A percentile compares a stretch with the other conserved stretches of the same genome.
Evolutionary conservation across 2,113 vertebrate species (phyloP).

Genomic region (Podarcis cretensis): DNA sequence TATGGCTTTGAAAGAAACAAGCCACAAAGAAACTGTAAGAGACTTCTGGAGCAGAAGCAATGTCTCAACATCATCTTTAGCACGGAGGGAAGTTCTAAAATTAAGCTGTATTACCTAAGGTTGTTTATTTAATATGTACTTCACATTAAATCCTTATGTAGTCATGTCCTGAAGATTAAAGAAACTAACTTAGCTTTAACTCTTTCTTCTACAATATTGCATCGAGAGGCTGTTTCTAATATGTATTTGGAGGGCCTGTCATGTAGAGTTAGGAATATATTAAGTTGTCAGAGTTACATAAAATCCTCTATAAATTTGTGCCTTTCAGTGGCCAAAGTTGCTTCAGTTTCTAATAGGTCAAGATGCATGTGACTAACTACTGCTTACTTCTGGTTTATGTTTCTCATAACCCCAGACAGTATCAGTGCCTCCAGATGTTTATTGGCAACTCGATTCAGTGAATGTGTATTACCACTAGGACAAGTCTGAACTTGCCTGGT

Average conservation of each 20-base stretch:
- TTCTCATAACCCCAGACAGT: constrained; percentile 7
- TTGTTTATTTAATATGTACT: constrained; percentile 2
- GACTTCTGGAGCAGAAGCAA: neutral
- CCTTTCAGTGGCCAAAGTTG: neutral
- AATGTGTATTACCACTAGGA: neutral
- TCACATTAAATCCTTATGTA: constrained; percentile 10
- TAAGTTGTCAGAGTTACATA: neutral
- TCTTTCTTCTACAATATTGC: neutral
- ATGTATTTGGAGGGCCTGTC: neutral
- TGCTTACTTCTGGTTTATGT: constrained; percentile 1
- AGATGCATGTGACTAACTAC: neutral
- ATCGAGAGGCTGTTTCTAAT: constrained; percentile 2
- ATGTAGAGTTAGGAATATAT: constrained; percentile 7
- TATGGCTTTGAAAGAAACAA: constrained; percentile 15
- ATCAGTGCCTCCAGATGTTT: constrained; percentile 2
- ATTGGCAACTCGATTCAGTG: neutral
- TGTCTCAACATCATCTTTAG: neutral
- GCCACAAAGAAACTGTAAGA: neutral
- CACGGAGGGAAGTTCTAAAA: neutral
- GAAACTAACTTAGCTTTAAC: neutral
- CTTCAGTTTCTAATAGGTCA: neutral
- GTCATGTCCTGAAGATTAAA: neutral
- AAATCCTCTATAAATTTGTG: neutral
- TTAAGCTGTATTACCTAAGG: neutral
- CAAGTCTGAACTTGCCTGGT: constrained; percentile 26